Evolutionary conservation across 2,888 invertebrate species (phyloP).

Genomic region (Harpagoxenus sublaevis): DNA sequence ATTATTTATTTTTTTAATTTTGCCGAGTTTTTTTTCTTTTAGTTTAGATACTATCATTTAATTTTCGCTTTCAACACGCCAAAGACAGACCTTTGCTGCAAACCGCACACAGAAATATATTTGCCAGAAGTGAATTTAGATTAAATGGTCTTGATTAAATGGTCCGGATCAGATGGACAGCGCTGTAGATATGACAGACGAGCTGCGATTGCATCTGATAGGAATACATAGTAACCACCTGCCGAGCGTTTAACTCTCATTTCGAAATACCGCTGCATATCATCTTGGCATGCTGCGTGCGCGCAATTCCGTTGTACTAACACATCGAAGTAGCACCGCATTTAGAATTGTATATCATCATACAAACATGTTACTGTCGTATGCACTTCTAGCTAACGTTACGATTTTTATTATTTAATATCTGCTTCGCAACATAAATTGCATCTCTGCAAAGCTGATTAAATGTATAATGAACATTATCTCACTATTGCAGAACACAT

Average conservation of each 20-base stretch:
- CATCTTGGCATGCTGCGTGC: constrained; percentile 40
- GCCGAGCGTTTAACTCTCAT: constrained; percentile 34
- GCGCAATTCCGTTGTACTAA: constrained; percentile 21
- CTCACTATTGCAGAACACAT: background rate
- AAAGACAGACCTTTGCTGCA: constrained; percentile 2
- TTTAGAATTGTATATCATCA: constrained; percentile 29
- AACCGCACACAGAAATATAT: background rate
- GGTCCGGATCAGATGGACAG: constrained; percentile 28
- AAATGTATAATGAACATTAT: background rate
- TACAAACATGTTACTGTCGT: constrained; percentile 25
- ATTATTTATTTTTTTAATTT: background rate
- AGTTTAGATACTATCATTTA: background rate
- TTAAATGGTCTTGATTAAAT: constrained; percentile 35
- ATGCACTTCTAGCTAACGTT: background rate
- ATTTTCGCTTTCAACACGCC: background rate
- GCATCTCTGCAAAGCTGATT: background rate
- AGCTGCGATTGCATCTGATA: constrained; percentile 40
- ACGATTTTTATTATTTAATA: constrained; percentile 33
- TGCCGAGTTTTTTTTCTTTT: background rate
- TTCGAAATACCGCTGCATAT: constrained; percentile 39
- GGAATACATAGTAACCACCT: constrained; percentile 36
- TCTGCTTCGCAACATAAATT: background rate
- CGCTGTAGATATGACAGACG: constrained; percentile 36
- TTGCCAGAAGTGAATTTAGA: constrained; percentile 8
- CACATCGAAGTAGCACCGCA: background rate